Evolutionary conservation across 2,113 vertebrate genomes (phyloP), one percentile per base, ranked within the genome.

Genomic region (Epinephelus moara): DNA sequence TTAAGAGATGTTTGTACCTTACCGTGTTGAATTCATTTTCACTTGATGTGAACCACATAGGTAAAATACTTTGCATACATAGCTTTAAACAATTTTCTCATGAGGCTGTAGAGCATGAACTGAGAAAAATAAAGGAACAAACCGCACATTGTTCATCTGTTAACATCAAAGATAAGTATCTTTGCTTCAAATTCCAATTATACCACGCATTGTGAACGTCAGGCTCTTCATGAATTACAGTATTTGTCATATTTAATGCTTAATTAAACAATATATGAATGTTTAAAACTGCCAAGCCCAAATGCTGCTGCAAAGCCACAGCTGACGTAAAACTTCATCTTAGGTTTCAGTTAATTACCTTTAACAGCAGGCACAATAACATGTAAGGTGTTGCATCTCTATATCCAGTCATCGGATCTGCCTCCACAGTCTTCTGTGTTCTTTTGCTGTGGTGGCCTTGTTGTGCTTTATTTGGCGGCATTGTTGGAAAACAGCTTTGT

Each of bases 131-230:
- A 68, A 27, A 57, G 59, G 25, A 78, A 82, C 21, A 80, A 70
- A 71, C 30, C 4, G 13, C 33, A 47, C 62, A 69, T 25, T 81
- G 76, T 66, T 85, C 70, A 66, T 76, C 67, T 47, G 3, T 70
- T n/a, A 80, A 71, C 62, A 42, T 87, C 60, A 85, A 70, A 80
- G 67, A 85, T 75, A 12, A 61, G 17, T n/a, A 64, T 72, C 45
- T 78, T 57, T 79, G 78, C 63, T 84, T 72, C 27, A 79, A 70
- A 80, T 89, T 90, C 62, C 71, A 66, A 40, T 61, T 87, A 74
- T 2, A 50, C n/a, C 57, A 61, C 13, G 33, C 33, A 62, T 61
- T 80, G 60, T 70, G n/a, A 56, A 77, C 49, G 33, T 52, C 15
- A 6, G 27, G 40, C 47, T 49, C 47, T 21, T 53, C 53, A 63